Evolutionary conservation across 2,888 invertebrate genomes (phyloP).

Genomic region (Orthonychiurus folsomi): DNA sequence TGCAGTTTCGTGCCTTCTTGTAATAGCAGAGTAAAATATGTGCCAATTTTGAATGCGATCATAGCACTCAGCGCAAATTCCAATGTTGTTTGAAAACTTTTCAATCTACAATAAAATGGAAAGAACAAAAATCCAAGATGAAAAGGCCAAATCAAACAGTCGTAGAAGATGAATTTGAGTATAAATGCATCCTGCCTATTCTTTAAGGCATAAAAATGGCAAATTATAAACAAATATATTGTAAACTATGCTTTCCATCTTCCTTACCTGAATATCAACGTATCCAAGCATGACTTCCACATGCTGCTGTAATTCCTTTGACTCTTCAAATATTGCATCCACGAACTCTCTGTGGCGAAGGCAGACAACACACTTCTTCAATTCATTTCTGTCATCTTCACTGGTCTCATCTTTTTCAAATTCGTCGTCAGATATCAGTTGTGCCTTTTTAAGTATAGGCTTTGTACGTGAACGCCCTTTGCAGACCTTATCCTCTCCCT

Average conservation of each 20-base stretch:
- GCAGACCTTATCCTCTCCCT: too few relatives aligned
- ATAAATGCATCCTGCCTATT: too few relatives aligned
- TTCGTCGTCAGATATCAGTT: too few relatives aligned
- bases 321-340: not conserved
- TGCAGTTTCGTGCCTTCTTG: too few relatives aligned
- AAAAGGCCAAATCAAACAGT: too few relatives aligned
- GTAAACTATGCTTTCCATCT: too few relatives aligned
- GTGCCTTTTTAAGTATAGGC: too few relatives aligned
- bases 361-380: not conserved
- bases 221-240: too few relatives aligned
- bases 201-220: too few relatives aligned
- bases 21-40: not conserved
- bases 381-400: not conserved
- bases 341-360: not conserved
- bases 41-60: not conserved
- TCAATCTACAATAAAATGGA: not conserved
- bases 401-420: not conserved
- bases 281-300: not conserved
- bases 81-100: not conserved
- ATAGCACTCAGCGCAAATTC: not conserved
- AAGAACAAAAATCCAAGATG: not conserved
- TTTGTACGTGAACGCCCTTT: too few relatives aligned
- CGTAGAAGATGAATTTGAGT: too few relatives aligned
- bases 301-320: not conserved
- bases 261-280: not conserved